Evolutionary conservation across 2,888 invertebrate genomes (phyloP).

Genomic region (Andrena bucephala): DNA sequence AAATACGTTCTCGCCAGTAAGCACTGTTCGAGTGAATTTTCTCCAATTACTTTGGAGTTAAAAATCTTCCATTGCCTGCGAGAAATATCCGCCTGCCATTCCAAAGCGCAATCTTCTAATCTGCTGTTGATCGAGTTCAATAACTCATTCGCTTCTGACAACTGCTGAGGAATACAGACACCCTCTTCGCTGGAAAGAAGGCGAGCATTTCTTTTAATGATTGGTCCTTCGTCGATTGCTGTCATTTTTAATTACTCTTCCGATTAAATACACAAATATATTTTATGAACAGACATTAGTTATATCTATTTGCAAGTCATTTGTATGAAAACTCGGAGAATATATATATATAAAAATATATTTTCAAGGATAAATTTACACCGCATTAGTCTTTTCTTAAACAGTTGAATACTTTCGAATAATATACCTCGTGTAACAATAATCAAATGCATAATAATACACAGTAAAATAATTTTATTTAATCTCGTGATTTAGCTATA

Average conservation of each 20-base stretch:
- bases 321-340: constrained; percentile 8
- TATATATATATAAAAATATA: constrained; percentile 11
- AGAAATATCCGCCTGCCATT: constrained; percentile 77
- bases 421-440: constrained; percentile 24
- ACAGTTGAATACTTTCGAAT: constrained; percentile 41
- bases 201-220: background rate
- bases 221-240: constrained; percentile 19
- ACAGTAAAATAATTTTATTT: constrained; percentile 26
- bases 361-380: constrained; percentile 32
- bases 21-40: constrained; percentile 69
- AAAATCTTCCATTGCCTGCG: constrained; percentile 78
- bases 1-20: constrained; percentile 79
- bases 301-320: background rate
- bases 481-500: background rate
- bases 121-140: constrained; percentile 71
- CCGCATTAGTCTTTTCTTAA: constrained; percentile 45
- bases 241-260: constrained; percentile 41
- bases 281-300: constrained; percentile 19
- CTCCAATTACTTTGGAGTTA: constrained; percentile 60
- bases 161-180: constrained; percentile 47
- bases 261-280: constrained; percentile 1
- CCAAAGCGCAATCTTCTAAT: constrained; percentile 79
- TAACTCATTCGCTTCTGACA: constrained; percentile 71
- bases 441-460: constrained; percentile 5
- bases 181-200: constrained; percentile 7